Percentiles rank a stretch among this genome's conserved stretches.
These are phyloP conservation scores for Cichladusa arquata DNA, from an alignment of 2,113 vertebrate genomes.

Conservation along the genomic window DNA sequence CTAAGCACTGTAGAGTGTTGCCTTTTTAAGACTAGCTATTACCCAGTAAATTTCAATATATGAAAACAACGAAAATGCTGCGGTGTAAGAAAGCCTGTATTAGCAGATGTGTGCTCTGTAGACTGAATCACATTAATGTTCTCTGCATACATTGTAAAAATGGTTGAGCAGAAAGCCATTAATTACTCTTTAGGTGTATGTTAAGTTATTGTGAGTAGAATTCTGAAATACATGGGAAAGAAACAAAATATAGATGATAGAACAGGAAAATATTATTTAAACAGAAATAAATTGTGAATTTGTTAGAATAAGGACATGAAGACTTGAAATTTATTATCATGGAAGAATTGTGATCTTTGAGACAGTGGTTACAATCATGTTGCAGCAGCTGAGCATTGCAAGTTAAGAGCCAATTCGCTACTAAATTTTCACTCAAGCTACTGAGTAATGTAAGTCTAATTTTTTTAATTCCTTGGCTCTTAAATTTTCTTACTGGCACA, in stretches of 20 bases:
- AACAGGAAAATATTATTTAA: not conserved
- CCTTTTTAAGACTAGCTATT: not conserved
- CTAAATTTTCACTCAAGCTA: not conserved
- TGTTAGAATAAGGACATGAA: not conserved
- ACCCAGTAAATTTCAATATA: not conserved
- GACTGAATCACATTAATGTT: not conserved
- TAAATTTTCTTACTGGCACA: not conserved
- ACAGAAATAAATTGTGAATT: not conserved
- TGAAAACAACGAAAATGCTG: not conserved
- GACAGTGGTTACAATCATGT: not conserved
- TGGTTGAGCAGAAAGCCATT: not conserved
- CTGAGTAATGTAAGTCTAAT: not conserved
- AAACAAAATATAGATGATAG: not conserved
- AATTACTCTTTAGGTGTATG: not conserved
- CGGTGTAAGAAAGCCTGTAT: not conserved
- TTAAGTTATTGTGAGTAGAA: not conserved
- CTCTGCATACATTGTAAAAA: not conserved
- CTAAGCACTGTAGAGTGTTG: not conserved
- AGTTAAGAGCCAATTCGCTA: not conserved
- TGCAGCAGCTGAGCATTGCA: not conserved
- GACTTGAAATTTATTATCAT: not conserved
- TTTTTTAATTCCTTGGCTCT: not conserved
- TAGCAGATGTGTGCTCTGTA: fast-evolving
- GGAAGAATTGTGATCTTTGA: not conserved
- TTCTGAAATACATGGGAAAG: not conserved